Base-by-base conservation (phyloP, 1,140 invertebrate genomes). In the Drosophila kikkawai region DNA sequence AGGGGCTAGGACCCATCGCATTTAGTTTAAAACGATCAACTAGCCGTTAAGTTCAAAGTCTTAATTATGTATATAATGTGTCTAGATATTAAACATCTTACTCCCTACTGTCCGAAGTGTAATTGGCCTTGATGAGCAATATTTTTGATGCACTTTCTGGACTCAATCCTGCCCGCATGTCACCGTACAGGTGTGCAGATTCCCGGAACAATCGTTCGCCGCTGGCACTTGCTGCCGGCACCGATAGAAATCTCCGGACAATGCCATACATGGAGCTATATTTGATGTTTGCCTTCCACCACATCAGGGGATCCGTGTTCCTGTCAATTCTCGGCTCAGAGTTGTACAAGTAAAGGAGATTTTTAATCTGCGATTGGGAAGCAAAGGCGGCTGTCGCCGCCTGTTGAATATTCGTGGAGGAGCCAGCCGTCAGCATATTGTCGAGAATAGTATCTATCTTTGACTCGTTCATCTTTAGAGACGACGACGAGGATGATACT, bases 391-490 rank as follows among this genome's bases (percentile, higher is more conserved):
- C 37, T 8, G 56, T 37, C 3, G 39, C 11, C 12, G 59, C 7
- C 12, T 55, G 50, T n/a, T 67, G 32, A 26, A 32, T 67, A 7
- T 44, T 55, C 3, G 11, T 50, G 0, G 45, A 32, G 0, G 39
- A 44, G 5, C 39, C 22, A 44, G 61, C 26, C 13, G 82, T 75
- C 0, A 85, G 68, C 48, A 85, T 86, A 50, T 59, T 82, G 12
- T 85, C 83, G 2, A 85, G 68, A 44, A 85, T 82, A 2, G 57
- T 70, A 22, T 78, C 79, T 45, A 85, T 85, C 12, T 86, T 85
- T 4, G 82, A 86, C 48, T 86, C 79, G 44, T 59, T 86, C 51
- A 48, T 66, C 74, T 26, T 82, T 61, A 19, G 29, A n/a, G 29
- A 45, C 41, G 12, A 9, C 13, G 48, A 44, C 2, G 66, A 12